These are phyloP conservation scores for Endomychus coccineus DNA, from an alignment of 2,888 invertebrate species.

Conservation along the genomic window DNA sequence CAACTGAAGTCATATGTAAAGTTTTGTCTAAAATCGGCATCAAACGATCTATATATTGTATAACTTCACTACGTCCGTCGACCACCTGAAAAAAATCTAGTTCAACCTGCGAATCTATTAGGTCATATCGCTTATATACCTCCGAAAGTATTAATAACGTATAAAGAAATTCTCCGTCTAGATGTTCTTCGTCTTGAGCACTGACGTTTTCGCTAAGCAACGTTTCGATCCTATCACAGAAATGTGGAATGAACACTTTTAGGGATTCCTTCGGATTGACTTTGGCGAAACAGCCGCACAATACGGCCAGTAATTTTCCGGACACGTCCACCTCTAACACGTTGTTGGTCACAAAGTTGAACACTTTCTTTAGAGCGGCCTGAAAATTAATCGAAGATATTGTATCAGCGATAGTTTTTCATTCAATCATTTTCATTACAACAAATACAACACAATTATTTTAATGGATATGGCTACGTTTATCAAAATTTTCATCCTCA, in stretches of 20 bases:
- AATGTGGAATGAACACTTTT: conserved; percentile 63
- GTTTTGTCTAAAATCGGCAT: conserved; percentile 61
- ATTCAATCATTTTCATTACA: too few species aligned
- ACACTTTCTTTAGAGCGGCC: conserved; percentile 67
- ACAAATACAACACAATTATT: too few species aligned
- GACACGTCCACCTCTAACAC: conserved; percentile 80
- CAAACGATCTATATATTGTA: conserved; percentile 59
- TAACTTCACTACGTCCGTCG: conserved; percentile 55
- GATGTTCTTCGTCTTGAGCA: conserved; percentile 62
- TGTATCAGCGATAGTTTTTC: too few species aligned
- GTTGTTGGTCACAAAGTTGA: conserved; percentile 62
- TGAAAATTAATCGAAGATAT: conserved; percentile 35
- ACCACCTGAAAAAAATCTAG: conserved; percentile 45
- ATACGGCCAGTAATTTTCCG: conserved; percentile 68
- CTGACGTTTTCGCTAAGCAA: conserved; percentile 60
- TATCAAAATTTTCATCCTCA: too few species aligned
- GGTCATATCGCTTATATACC: conserved; percentile 34
- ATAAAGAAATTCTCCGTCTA: conserved; percentile 73
- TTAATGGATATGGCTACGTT: too few species aligned
- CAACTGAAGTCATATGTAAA: conserved; percentile 59
- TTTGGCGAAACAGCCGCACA: conserved; percentile 59
- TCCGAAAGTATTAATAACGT: conserved; percentile 67
- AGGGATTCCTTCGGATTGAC: conserved; percentile 64
- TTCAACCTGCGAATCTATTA: conserved; percentile 3
- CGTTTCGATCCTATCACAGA: conserved; percentile 58